Conservation (phyloP, 2,113 vertebrate genomes). For the Catharus bicknelli region DNA sequence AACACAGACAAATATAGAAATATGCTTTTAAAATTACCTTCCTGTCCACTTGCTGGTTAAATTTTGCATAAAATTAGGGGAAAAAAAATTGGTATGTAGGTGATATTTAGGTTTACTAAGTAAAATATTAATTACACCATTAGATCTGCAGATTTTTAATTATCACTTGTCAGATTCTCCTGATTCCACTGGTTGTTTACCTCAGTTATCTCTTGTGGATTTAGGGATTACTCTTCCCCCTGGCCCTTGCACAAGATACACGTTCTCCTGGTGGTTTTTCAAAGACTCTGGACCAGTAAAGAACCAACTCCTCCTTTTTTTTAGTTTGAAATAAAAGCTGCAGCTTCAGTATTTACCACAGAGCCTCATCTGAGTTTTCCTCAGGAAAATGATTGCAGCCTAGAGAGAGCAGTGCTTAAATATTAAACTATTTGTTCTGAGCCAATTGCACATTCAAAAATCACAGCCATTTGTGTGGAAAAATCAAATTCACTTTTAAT, state of each 20-base stretch:
- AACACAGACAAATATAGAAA: background rate
- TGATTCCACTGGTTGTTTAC: conserved; percentile 22
- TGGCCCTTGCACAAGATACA: background rate
- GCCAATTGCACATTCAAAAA: background rate
- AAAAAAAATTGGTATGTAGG: background rate
- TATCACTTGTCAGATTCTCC: conserved; percentile 35
- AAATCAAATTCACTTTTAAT: background rate
- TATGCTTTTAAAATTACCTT: background rate
- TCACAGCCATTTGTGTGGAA: background rate
- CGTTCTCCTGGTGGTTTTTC: background rate
- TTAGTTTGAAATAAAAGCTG: background rate
- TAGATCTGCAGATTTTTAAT: background rate
- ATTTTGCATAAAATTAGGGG: background rate
- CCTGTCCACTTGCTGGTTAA: background rate
- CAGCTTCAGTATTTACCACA: background rate
- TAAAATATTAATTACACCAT: conserved; percentile 20
- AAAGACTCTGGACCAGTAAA: background rate
- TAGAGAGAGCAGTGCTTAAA: background rate
- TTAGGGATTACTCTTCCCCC: background rate
- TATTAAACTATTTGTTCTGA: background rate
- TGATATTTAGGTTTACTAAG: background rate
- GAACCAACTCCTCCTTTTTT: background rate
- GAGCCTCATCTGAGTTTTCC: background rate
- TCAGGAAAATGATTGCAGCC: background rate
- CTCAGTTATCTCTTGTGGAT: background rate